A percentile compares a stretch with the other conserved stretches of the same genome.
phyloP scores from a whole-genome alignment of 2,113 vertebrate genomes.

The Myrmecobius fasciatus region DNA sequence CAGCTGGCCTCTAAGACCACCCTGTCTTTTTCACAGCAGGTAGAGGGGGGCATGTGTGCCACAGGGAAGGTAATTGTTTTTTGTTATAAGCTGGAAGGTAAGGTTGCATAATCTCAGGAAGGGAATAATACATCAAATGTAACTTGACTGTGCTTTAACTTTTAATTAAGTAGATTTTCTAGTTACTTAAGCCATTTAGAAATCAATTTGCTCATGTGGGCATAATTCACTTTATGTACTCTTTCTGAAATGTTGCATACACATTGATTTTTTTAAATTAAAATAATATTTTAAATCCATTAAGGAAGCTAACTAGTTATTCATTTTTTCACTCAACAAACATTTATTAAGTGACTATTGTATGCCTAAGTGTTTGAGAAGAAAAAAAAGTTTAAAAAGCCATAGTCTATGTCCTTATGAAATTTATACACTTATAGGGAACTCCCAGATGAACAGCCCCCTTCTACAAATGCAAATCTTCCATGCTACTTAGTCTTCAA shows the following conservation, averaged over 20 bases:
- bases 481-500: neutral
- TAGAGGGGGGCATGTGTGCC: neutral
- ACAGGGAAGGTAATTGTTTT: neutral
- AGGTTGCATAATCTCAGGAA: neutral
- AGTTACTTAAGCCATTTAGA: slow-evolving; percentile 5
- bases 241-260: neutral
- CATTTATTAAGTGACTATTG: neutral
- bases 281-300: neutral
- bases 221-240: neutral
- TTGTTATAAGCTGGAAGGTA: neutral
- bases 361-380: neutral
- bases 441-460: neutral
- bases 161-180: slow-evolving; percentile 4
- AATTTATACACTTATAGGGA: neutral
- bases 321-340: neutral
- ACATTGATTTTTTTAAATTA: neutral
- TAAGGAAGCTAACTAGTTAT: neutral
- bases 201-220: neutral
- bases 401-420: neutral
- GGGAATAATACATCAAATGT: neutral
- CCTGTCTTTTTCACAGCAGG: neutral
- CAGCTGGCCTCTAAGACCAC: neutral
- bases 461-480: neutral
- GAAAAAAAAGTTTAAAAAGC: neutral
- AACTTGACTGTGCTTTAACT: neutral